Evolutionary conservation across 2,113 vertebrate genomes (phyloP), one percentile per base, ranked within the genome.

Genomic region (Sinocyclocheilus anshuiensis): DNA sequence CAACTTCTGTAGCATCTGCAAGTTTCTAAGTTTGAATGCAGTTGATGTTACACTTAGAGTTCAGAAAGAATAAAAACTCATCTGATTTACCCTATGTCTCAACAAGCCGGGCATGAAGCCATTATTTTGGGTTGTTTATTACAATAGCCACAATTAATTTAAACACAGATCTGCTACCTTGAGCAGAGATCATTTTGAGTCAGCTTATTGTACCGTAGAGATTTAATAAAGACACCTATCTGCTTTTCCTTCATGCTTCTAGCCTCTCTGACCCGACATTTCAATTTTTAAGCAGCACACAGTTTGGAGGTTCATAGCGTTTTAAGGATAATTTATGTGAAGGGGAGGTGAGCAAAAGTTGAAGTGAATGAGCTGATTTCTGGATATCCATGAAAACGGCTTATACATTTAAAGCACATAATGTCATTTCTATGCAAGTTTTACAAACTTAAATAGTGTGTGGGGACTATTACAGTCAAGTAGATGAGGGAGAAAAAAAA

Each of bases 41-140:
- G 26, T 20, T 33, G 16, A 77, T 20, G 29, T 33, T 36, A 57
- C 15, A 13, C 36, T 80, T 63, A 59, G 29, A 29, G 36, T 78
- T 78, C 9, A 22, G 10, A 55, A 11, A 1, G 2, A 59, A 39
- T n/a, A 39, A n/a, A n/a, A 78, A 78, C 22, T 63, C 22, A 63
- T 24, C 33, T 61, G 4, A 79, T 24, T 79, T 61, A 16, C 22
- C 6, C 20, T n/a, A 42, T 3, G 3, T 61, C 55, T 61, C 33
- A 80, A 61, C 33, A 59, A 61, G 55, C 20, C 11, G 12, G 12
- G 77, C 33, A 61, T 7, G 6, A 42, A 80, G 77, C 33, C 55
- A 63, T 80, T 42, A 45, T 26, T 65, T 65, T 65, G 59, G n/a
- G n/a, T 48, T 42, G 36, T 80, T 80, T 80, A 63, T 24, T 39